A percentile compares a stretch with the other conserved stretches of the same genome.
Conservation (phyloP, 2,888 invertebrate species). For the Dione vanillae region DNA sequence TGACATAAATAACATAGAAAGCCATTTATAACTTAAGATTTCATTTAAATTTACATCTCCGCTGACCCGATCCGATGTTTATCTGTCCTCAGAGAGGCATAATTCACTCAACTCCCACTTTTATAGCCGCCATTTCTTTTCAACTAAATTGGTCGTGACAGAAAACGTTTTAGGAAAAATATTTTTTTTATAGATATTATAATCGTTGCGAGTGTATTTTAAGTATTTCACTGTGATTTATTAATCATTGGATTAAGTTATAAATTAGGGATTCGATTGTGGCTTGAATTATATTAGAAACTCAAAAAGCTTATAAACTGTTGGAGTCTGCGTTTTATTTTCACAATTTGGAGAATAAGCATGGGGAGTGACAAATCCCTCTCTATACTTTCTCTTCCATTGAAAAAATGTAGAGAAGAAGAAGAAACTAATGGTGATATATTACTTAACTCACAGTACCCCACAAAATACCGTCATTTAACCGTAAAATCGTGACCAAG, state of each 20-base stretch:
- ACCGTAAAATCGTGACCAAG: constrained; percentile 29
- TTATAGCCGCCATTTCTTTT: constrained; percentile 50
- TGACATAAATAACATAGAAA: constrained; percentile 20
- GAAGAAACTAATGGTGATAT: not conserved
- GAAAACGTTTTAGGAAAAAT: constrained; percentile 29
- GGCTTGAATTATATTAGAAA: not conserved
- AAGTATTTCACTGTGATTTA: not conserved
- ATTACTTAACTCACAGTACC: not conserved
- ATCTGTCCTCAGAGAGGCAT: constrained; percentile 51
- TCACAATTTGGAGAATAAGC: not conserved
- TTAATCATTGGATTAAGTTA: not conserved
- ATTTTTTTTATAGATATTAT: constrained; percentile 24
- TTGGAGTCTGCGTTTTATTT: no score
- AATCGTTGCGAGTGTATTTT: not conserved
- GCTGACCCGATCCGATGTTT: constrained; percentile 46
- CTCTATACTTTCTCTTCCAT: no score
- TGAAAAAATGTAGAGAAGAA: not conserved
- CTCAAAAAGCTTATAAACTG: no score
- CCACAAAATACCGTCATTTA: constrained; percentile 27
- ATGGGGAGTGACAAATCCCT: not conserved
- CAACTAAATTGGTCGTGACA: constrained; percentile 47
- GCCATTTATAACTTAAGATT: constrained; percentile 32
- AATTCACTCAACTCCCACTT: constrained; percentile 52
- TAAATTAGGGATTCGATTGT: not conserved
- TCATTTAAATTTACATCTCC: constrained; percentile 50